Evolutionary conservation across 2,113 vertebrate genomes (phyloP), one percentile per base, ranked within the genome.

Genomic region (Morone saxatilis): DNA sequence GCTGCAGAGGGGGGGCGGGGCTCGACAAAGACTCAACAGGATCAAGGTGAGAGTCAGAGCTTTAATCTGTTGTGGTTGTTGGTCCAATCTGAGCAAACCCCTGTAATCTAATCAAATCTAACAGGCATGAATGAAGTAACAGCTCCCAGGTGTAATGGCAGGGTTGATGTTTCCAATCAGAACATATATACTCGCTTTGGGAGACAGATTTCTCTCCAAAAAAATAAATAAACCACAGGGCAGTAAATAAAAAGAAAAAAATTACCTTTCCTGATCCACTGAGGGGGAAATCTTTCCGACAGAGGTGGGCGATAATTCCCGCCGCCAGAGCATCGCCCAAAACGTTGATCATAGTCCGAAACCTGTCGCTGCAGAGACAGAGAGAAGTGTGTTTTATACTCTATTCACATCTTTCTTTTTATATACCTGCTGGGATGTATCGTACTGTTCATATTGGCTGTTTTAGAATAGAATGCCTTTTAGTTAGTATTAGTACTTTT

Each of bases 321-420:
- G 96, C 97, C 2, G 96, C 97, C 86, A 97, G 90, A 1, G 96
- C 96, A 0, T 97, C 97, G 0, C 97, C 96, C 0, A 97, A 94
- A 36, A 97, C 96, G 0, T 97, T 97, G 90, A 96, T 95, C 97
- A 97, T 96, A 0, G 97, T 97, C 16, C 96, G 93, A 31, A 97
- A 96, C 0, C 97, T 88, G 83, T 97, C 97, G 38, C 97, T 97
- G 67, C 1, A 2, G 61, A 81, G 47, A 59, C 62, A 38, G 38
- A 72, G 0, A 10, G 12, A 75, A 31, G 75, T 56, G 75, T 56
- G 1, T 36, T 56, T 65, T 40, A 45, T 9, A 17, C 12, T 47
- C 9, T 31, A 31, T 31, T 47, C 45, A 47, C 12, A 5, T 47
- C 12, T 47, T 31, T 4, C 31, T 31, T 31, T 31, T 31, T 31